These are phyloP conservation scores for Cetonia aurata DNA, from an alignment of 2,888 invertebrate species.

Conservation along the genomic window DNA sequence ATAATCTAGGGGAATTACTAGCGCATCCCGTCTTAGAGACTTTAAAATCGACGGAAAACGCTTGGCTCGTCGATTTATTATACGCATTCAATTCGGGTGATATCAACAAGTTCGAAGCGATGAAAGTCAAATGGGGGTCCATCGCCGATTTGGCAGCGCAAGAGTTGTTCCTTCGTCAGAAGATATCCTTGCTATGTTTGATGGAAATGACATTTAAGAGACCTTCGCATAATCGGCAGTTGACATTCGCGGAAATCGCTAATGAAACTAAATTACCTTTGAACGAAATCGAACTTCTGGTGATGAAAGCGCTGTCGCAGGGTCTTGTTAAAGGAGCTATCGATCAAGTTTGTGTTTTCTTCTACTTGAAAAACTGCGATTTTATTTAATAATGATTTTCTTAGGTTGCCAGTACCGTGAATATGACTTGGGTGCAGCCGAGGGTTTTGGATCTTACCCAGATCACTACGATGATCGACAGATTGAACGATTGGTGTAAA, in stretches of 20 bases:
- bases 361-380: neutral
- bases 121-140: conserved; percentile 81
- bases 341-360: conserved; percentile 80
- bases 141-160: conserved; percentile 88
- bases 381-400: conserved; percentile 39
- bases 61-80: conserved; percentile 90
- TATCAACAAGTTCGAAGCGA: conserved; percentile 78
- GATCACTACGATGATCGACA: conserved; percentile 79
- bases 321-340: conserved; percentile 94
- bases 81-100: conserved; percentile 90
- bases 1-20: conserved; percentile 96
- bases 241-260: conserved; percentile 93
- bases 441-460: conserved; percentile 79
- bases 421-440: conserved; percentile 90
- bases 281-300: conserved; percentile 91
- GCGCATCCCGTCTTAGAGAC: conserved; percentile 95
- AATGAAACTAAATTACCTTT: conserved; percentile 85
- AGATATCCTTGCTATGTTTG: conserved; percentile 94
- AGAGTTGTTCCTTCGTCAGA: conserved; percentile 86
- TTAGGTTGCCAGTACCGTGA: conserved; percentile 72
- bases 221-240: conserved; percentile 86
- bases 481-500: conserved; percentile 79
- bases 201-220: conserved; percentile 99
- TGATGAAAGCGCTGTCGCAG: conserved; percentile 98
- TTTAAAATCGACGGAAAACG: conserved; percentile 82